Conservation (phyloP, 2,797 vertebrate species). For the Eidolon dupreanum region DNA sequence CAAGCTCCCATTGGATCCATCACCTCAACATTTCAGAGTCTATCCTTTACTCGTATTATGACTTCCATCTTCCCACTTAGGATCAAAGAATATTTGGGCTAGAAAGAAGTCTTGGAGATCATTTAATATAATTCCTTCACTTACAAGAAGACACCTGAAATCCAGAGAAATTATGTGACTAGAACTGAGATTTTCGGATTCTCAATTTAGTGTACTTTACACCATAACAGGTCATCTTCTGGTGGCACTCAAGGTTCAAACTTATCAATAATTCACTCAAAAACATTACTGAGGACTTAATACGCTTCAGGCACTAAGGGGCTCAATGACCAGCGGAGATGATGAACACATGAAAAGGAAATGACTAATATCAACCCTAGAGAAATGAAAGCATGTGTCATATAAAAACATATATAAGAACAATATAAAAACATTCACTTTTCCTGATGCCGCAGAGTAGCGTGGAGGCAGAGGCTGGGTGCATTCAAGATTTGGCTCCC, state of each 20-base stretch:
- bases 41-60: neutral
- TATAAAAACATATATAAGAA: neutral
- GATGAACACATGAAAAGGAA: neutral
- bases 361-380: neutral
- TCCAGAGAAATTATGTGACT: neutral
- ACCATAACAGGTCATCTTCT: neutral
- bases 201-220: neutral
- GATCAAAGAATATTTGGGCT: neutral
- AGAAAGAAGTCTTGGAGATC: neutral
- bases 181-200: neutral
- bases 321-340: neutral
- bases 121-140: neutral
- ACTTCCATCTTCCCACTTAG: slow-evolving; percentile 17
- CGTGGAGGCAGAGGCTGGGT: accelerated
- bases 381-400: slow-evolving; percentile 5
- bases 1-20: neutral
- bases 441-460: neutral
- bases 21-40: neutral
- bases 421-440: no score
- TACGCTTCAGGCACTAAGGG: neutral
- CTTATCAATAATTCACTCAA: slow-evolving; percentile 22
- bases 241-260: neutral
- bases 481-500: neutral
- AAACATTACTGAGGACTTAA: neutral
- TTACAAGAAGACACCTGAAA: neutral